These are phyloP conservation scores for Haliclystus octoradiatus DNA, from an alignment of 30 jellyfish, hydroid and myxozoan species.

Conservation along the genomic window DNA sequence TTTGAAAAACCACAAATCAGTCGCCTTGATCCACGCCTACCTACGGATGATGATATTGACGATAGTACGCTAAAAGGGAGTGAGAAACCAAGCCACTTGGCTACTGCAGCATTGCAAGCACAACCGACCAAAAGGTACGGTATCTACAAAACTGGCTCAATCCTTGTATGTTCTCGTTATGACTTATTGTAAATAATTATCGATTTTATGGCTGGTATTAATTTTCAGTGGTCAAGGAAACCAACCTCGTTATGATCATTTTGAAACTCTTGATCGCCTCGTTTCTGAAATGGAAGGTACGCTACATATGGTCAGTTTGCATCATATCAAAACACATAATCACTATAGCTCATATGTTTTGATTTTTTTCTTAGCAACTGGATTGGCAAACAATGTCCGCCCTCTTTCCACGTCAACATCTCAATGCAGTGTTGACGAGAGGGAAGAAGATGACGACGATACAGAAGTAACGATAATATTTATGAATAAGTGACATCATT, in stretches of 20 bases:
- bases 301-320: no score
- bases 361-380: conserved; percentile 14
- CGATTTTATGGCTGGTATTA: no score
- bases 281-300: conserved; percentile 91
- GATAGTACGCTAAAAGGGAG: neutral
- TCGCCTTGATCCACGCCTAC: neutral
- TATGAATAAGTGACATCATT: no score
- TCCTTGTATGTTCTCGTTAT: no score
- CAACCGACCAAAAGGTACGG: no score
- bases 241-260: conserved; percentile 78
- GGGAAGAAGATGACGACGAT: no score
- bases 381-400: conserved; percentile 20
- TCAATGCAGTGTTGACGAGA: no score
- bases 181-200: no score
- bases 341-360: no score
- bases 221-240: neutral
- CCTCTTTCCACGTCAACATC: neutral
- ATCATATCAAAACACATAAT: no score
- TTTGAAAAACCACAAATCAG: neutral
- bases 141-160: no score
- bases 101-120: neutral
- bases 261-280: conserved; percentile 83
- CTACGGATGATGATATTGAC: neutral
- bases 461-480: no score
- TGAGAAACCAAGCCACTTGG: neutral